These are phyloP conservation scores for Pectinophora gossypiella DNA, from an alignment of 1,140 invertebrate species.

Conservation along the genomic window DNA sequence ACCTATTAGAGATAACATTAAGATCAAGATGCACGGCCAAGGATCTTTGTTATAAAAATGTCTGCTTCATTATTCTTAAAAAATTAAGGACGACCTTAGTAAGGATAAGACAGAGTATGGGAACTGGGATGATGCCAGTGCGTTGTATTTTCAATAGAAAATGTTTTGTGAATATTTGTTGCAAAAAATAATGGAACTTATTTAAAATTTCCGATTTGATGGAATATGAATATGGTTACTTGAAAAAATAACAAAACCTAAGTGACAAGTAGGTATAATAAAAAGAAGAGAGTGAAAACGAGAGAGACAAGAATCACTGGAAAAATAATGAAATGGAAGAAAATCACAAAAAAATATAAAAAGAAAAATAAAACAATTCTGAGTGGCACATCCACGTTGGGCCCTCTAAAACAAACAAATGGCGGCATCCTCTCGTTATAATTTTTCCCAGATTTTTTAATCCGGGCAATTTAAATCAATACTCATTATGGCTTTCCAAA, in stretches of 20 bases:
- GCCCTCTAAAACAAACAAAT: conserved; percentile 23
- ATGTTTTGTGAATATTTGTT: too few relatives aligned
- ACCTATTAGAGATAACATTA: conserved; percentile 75
- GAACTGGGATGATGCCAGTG: too few relatives aligned
- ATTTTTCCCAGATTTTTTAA: conserved; percentile 70
- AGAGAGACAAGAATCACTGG: too few relatives aligned
- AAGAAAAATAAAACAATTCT: conserved; percentile 12
- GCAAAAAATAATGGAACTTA: too few relatives aligned
- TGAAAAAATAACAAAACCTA: too few relatives aligned
- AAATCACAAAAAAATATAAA: too few relatives aligned
- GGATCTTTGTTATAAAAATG: conserved; percentile 75
- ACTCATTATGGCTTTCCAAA: conserved; percentile 68
- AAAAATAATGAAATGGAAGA: too few relatives aligned
- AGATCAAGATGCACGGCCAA: conserved; percentile 74
- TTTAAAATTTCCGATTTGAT: too few relatives aligned
- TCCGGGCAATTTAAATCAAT: conserved; percentile 73
- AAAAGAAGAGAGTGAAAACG: too few relatives aligned
- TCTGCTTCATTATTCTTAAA: conserved; percentile 72
- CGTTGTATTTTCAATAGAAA: too few relatives aligned
- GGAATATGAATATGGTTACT: too few relatives aligned
- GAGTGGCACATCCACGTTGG: conserved; percentile 35
- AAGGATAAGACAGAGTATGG: conserved; percentile 34
- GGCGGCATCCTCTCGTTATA: conserved; percentile 60
- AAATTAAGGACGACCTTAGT: conserved; percentile 49
- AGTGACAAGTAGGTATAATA: too few relatives aligned